Evolutionary conservation across 1,140 invertebrate genomes (phyloP), one percentile per base, ranked within the genome.

Genomic region (Mylabris phalerata): DNA sequence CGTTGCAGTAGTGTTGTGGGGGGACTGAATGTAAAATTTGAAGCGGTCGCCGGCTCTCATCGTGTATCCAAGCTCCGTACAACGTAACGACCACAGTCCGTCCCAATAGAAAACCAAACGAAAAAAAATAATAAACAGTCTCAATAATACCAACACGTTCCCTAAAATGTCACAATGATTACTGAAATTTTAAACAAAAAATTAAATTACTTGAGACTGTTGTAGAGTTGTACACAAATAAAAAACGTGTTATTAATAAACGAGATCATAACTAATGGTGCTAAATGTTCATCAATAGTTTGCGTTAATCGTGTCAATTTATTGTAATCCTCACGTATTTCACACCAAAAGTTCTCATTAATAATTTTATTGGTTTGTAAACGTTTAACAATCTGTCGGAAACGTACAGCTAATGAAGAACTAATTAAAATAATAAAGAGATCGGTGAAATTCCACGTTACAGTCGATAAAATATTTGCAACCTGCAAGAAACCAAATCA

Each of bases 221-320:
- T 85, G 2, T 88, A 78, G n/a, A 89, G 76, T 66, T 89, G 87
- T 0, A 87, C 73, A 50, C 85, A 88, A 41, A 88, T 84, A 51
- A 87, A 88, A 64, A 86, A 86, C 0, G 88, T 70, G 70, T 88
- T 88, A 63, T 83, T 86, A 1, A 78, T 78, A 55, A 86, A 87
- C 0, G 85, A 86, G 7, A 86, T 67, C 1, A 87, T 70, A 7
- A 85, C 79, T 2, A 88, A 77, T 19, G 75, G 71, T 0, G 82
- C 79, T 24, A 86, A 73, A 43, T 77, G 66, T 38, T 78, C 67
- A 58, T 85, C 84, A 9, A 82, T 73, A 38, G 71, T 72, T 62
- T 78, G 80, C 7, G 80, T 80, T 0, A 84, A 65, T 13, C 72
- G 68, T 49, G 79, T 80, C 1, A 85, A 67, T 64, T 71, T 75